A percentile compares a stretch with the other conserved stretches of the same genome.
These are phyloP conservation scores for Drosophila biarmipes DNA, from an alignment of 1,140 invertebrate species.

Conservation along the genomic window DNA sequence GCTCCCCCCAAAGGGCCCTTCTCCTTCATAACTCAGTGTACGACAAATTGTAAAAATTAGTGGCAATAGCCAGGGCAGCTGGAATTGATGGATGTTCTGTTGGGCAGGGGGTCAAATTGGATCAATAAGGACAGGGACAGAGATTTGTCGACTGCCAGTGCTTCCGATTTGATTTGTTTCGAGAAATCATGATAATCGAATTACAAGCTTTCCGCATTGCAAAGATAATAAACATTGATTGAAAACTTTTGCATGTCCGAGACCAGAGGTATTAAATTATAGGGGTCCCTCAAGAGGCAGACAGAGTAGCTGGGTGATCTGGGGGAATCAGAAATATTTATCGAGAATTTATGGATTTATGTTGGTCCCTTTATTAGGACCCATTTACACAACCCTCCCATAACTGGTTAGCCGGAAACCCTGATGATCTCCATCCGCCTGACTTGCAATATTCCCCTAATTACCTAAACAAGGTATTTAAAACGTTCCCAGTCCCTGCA, in stretches of 20 bases:
- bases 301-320: too few relatives aligned
- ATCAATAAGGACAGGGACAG: slow-evolving; percentile 36
- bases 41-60: slow-evolving; percentile 66
- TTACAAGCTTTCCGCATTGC: slow-evolving; percentile 34
- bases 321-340: background rate
- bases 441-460: slow-evolving; percentile 35
- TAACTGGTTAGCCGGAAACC: slow-evolving; percentile 8
- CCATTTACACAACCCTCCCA: background rate
- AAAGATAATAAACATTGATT: slow-evolving; percentile 55
- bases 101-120: slow-evolving; percentile 3
- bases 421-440: slow-evolving; percentile 11
- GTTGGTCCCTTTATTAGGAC: background rate
- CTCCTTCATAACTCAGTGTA: slow-evolving; percentile 63
- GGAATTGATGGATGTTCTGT: slow-evolving; percentile 41
- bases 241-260: slow-evolving; percentile 13
- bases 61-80: slow-evolving; percentile 33
- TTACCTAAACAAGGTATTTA: slow-evolving; percentile 30
- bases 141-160: slow-evolving; percentile 39
- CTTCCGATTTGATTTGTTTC: slow-evolving; percentile 49
- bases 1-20: background rate
- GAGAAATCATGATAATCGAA: slow-evolving; percentile 54
- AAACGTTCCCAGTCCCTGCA: slow-evolving; percentile 25
- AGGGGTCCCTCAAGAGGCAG: background rate
- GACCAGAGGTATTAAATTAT: slow-evolving; percentile 21
- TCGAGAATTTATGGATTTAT: background rate